These are phyloP conservation scores for Ctenopoma multispine DNA, from an alignment of 2,797 vertebrate genomes.

Conservation along the genomic window DNA sequence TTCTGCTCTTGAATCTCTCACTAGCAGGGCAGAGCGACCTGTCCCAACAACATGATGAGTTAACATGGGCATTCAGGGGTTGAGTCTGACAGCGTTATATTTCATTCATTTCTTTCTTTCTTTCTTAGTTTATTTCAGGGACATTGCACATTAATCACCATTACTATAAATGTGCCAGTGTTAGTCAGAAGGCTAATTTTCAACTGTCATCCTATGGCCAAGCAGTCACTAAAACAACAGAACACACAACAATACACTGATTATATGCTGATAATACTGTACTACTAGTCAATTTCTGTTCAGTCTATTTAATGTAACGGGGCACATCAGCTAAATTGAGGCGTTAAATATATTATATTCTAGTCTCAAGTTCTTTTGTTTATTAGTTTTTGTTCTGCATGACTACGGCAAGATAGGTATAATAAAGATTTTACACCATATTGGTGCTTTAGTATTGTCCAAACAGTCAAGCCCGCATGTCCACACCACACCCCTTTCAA, in stretches of 20 bases:
- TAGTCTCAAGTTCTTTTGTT: neutral
- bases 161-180: too few species aligned
- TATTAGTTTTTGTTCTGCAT: neutral
- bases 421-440: conserved; percentile 47
- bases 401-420: conserved; percentile 20
- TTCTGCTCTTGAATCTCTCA: conserved; percentile 35
- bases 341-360: conserved; percentile 21
- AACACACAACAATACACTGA: neutral
- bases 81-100: conserved; percentile 20
- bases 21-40: conserved; percentile 45
- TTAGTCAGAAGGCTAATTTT: too few species aligned
- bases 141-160: too few species aligned
- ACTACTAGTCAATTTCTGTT: conserved; percentile 17
- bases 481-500: conserved; percentile 42
- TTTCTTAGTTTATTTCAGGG: too few species aligned
- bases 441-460: conserved; percentile 49
- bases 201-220: too few species aligned
- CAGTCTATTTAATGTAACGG: conserved; percentile 20
- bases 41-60: conserved; percentile 50
- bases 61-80: conserved; percentile 27
- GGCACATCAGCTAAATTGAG: conserved; percentile 24
- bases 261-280: conserved; percentile 17
- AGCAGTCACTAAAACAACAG: too few species aligned
- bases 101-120: conserved; percentile 1
- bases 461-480: conserved; percentile 38